Base-by-base conservation (phyloP, 2,888 invertebrate genomes). In the Pachycephus smyrnensis region DNA sequence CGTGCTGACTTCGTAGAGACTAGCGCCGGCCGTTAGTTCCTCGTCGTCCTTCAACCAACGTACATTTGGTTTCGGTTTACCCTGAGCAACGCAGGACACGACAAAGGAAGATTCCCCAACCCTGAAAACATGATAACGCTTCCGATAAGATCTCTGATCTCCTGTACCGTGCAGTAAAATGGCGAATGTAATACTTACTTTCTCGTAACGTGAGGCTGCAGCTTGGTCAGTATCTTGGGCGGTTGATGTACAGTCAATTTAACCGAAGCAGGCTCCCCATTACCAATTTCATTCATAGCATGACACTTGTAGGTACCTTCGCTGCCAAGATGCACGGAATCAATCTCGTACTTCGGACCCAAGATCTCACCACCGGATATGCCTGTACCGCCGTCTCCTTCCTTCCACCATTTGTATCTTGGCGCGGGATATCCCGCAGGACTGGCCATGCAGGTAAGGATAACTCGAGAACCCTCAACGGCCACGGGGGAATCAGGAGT, bases 341-440 rank as follows among this genome's bases (percentile, higher is more conserved):
- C 95, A 85, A 98, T 97, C 69, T 96, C 96, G 90, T 97, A 97
- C 86, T 96, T 96, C 32, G 95, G 94, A 1, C 97, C 97, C 12
- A 96, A 95, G 4, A 96, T 96, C 12, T 97, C 96, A 9, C 94
- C 93, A 40, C 92, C 71, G 3, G 96, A 95, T 3, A 96, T 95
- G 12, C 94, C 93, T 30, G 92, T 92, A 11, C 94, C 94, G 6
- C 94, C 94, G 2, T 93, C 93, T 80, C 95, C 95, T 87, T 97
- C 96, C 77, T 96, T 94, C 94, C 97, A 97, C 98, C 98, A 98
- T 79, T 96, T 94, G 92, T 96, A 98, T 88, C 96, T 96, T 0
- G 98, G 97, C 35, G 96, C 96, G 0, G 98, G 98, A 95, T 97
- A 98, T n/a, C 98, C 98, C 0, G 97, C 96, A 0, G 98, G 98